phyloP scores from a whole-genome alignment of 1,140 invertebrate species.

The Neomicropteryx cornuta region DNA sequence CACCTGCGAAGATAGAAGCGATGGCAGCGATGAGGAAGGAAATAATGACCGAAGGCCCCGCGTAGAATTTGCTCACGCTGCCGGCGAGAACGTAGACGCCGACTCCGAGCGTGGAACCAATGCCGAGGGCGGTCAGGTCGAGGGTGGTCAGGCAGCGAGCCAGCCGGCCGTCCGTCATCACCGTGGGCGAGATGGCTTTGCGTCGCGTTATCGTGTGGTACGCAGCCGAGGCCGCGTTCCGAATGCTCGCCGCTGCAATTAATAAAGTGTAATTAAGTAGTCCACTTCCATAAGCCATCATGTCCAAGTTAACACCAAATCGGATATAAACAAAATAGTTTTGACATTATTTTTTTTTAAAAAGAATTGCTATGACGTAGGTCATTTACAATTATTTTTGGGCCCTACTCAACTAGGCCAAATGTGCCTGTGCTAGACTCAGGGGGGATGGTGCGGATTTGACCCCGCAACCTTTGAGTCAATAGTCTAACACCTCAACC shows the following conservation, averaged over 20 bases:
- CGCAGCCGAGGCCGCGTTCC: slow-evolving; percentile 11
- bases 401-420: too few species aligned
- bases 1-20: slow-evolving; percentile 75
- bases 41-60: slow-evolving; percentile 72
- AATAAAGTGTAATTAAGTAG: too few species aligned
- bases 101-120: slow-evolving; percentile 78
- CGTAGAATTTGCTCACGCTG: slow-evolving; percentile 64
- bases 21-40: slow-evolving; percentile 78
- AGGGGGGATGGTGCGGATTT: too few species aligned
- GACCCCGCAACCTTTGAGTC: too few species aligned
- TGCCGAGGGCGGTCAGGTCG: slow-evolving; percentile 67
- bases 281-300: too few species aligned
- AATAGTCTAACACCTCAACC: too few species aligned
- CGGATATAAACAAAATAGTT: too few species aligned
- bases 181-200: slow-evolving; percentile 28
- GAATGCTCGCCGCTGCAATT: slow-evolving; percentile 9
- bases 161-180: slow-evolving; percentile 40
- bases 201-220: slow-evolving; percentile 38
- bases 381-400: too few species aligned
- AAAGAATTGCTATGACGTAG: too few species aligned
- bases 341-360: too few species aligned
- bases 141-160: slow-evolving; percentile 58
- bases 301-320: too few species aligned
- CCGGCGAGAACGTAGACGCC: slow-evolving; percentile 84
- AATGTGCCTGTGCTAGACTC: too few species aligned